phyloP scores from a whole-genome alignment of 2,113 vertebrate genomes.

The Protobothrops flavoviridis region DNA sequence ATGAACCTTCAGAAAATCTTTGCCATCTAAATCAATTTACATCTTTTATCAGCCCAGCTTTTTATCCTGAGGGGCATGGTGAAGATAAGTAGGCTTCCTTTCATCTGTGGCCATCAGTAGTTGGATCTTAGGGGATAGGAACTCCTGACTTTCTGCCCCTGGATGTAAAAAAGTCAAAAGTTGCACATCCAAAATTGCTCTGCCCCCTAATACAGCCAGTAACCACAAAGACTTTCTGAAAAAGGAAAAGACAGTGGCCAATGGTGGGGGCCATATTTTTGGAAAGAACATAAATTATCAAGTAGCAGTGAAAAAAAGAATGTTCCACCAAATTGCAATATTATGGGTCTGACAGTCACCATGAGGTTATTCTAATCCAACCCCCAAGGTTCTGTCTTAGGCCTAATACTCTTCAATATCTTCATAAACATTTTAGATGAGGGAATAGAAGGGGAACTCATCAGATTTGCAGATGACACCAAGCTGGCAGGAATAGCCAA shows the following conservation, averaged over 20 bases:
- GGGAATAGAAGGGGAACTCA: too few relatives aligned
- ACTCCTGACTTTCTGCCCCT: background rate
- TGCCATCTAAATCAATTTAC: background rate
- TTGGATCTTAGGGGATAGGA: background rate
- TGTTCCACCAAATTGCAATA: too few relatives aligned
- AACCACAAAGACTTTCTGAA: background rate
- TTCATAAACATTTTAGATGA: too few relatives aligned
- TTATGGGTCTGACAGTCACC: too few relatives aligned
- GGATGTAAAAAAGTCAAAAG: too few relatives aligned
- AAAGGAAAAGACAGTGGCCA: background rate
- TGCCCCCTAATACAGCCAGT: background rate
- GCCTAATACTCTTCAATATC: too few relatives aligned
- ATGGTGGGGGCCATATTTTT: background rate
- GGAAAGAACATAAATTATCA: background rate
- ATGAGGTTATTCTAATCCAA: too few relatives aligned
- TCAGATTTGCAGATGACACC: too few relatives aligned
- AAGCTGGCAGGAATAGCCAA: too few relatives aligned
- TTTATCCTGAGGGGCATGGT: background rate
- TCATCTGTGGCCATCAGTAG: background rate
- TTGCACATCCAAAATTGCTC: background rate
- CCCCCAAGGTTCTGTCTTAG: too few relatives aligned
- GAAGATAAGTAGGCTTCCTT: background rate
- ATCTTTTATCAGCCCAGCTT: background rate
- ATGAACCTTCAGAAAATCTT: background rate
- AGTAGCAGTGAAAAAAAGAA: background rate